Conservation (phyloP, 2,888 invertebrate genomes). For the Aphodius sticticus region DNA sequence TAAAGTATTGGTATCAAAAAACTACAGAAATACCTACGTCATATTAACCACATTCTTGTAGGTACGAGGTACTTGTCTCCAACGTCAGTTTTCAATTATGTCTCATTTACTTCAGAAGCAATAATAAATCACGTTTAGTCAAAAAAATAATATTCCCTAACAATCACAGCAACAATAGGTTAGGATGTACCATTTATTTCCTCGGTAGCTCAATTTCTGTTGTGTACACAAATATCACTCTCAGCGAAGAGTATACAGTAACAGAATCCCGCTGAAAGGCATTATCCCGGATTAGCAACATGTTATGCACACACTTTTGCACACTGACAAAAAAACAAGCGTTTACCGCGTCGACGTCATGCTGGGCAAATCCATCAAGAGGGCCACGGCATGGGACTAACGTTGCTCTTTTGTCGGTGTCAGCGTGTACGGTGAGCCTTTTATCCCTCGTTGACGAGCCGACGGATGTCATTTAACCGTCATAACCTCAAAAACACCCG, state of each 20-base stretch:
- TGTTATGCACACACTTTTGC: constrained; percentile 24
- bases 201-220: background rate
- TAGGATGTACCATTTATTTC: background rate
- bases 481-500: background rate
- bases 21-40: no score
- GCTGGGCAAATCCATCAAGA: constrained; percentile 56
- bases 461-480: constrained; percentile 11
- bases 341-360: constrained; percentile 41
- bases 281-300: background rate
- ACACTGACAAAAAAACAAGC: constrained; percentile 20
- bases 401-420: constrained; percentile 34
- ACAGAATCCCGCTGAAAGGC: background rate
- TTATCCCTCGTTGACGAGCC: background rate
- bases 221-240: background rate
- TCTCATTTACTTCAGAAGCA: no score
- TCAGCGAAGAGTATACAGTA: background rate
- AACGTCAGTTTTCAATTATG: no score
- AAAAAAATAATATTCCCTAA: background rate
- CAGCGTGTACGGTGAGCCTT: constrained; percentile 24
- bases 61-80: no score
- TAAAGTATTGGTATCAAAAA: no score
- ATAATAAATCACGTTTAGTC: no score
- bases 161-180: background rate
- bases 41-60: no score
- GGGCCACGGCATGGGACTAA: constrained; percentile 36